Conservation (phyloP, 2,797 vertebrate genomes). For the Synaphobranchus kaupii region DNA sequence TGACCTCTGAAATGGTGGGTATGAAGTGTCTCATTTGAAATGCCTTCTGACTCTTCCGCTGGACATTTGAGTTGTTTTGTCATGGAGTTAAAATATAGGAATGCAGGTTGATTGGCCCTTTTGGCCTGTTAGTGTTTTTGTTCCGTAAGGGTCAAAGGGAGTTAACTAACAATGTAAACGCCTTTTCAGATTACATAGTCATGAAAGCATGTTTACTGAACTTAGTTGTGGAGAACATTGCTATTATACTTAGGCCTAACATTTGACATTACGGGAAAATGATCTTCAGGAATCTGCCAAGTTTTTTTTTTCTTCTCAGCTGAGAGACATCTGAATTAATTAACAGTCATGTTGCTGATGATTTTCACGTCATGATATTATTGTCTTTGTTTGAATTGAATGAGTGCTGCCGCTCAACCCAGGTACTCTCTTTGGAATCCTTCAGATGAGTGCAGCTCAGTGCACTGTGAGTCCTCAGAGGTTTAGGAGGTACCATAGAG, state of each 20-base stretch:
- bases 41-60: neutral
- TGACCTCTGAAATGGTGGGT: neutral
- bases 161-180: neutral
- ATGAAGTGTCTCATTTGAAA: neutral
- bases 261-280: neutral
- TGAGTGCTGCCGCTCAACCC: neutral
- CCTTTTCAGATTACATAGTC: neutral
- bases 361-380: neutral
- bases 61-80: neutral
- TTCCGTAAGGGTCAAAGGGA: neutral
- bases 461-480: neutral
- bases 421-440: neutral
- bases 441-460: neutral
- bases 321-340: neutral
- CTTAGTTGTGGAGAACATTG: neutral
- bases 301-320: neutral
- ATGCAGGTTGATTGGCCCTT: neutral
- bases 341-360: neutral
- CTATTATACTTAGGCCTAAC: neutral
- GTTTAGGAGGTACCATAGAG: neutral
- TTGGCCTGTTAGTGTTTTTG: neutral
- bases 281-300: neutral
- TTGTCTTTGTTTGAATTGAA: neutral
- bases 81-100: neutral
- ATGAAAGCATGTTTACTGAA: neutral